Conservation (phyloP, 53 echinoderm and acorn worm species). For the Apostichopus leukothele region DNA sequence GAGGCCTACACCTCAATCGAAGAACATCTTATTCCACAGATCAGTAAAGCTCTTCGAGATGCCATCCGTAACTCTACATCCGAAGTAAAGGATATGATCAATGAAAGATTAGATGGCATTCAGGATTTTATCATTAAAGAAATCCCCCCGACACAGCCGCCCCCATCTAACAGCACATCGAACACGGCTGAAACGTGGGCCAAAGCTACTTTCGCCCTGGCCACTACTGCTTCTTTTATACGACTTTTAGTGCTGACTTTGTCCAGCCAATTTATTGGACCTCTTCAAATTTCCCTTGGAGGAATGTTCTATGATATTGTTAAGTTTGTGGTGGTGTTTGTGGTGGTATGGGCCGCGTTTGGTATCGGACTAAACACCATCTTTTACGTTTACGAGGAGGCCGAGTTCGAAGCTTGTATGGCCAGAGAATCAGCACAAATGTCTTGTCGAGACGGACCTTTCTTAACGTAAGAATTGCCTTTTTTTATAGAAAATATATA, state of each 20-base stretch:
- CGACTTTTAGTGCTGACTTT: conserved; percentile 68
- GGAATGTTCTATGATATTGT: conserved; percentile 90
- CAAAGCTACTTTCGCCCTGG: conserved; percentile 67
- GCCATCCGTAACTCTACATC: neutral
- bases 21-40: conserved; percentile 29
- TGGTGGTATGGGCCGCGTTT: conserved; percentile 97
- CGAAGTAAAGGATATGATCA: neutral
- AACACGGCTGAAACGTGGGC: conserved; percentile 38
- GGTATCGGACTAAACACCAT: conserved; percentile 90
- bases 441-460: conserved; percentile 70
- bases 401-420: conserved; percentile 56
- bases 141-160: neutral
- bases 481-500: neutral
- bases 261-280: conserved; percentile 87
- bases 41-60: neutral
- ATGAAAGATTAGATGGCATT: neutral
- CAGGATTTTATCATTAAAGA: neutral
- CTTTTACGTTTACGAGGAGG: conserved; percentile 78
- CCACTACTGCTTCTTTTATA: conserved; percentile 83
- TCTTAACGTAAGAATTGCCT: conserved; percentile 65
- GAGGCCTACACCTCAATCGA: neutral
- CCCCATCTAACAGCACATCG: too few species aligned
- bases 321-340: conserved; percentile 92
- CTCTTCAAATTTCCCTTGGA: conserved; percentile 89
- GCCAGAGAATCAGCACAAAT: neutral